Evolutionary conservation across 30 jellyfish, hydroid and myxozoan species (phyloP).

Genomic region (Chironex yamaguchii): DNA sequence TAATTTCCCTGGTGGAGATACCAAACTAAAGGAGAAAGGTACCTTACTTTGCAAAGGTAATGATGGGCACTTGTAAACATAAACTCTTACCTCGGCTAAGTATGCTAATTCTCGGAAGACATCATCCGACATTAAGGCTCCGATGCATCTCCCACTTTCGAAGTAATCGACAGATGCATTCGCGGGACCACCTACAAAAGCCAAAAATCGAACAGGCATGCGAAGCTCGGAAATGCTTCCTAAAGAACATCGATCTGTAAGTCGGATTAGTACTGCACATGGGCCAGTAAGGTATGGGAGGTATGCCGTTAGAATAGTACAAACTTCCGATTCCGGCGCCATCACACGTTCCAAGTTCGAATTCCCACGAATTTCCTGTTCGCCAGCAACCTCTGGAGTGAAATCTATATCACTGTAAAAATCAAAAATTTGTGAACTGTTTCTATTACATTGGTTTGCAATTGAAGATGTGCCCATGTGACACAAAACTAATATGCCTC

Average conservation of each 20-base stretch:
- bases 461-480: too few species aligned
- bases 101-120: constrained; percentile 60
- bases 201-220: constrained; percentile 74
- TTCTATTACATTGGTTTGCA: too few species aligned
- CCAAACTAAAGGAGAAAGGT: too few species aligned
- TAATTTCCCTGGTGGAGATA: too few species aligned
- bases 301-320: constrained; percentile 71
- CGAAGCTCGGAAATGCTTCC: constrained; percentile 69
- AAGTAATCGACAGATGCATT: constrained; percentile 46
- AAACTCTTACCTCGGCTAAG: constrained; percentile 62
- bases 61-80: neutral
- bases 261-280: constrained; percentile 63
- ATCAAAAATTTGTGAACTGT: too few species aligned
- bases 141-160: constrained; percentile 76
- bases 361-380: neutral
- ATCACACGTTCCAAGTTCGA: constrained; percentile 4
- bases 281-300: constrained; percentile 61
- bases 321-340: constrained; percentile 69
- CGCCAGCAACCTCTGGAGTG: too few species aligned
- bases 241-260: constrained; percentile 28
- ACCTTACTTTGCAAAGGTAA: neutral
- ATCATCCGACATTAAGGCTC: constrained; percentile 73
- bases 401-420: too few species aligned
- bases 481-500: too few species aligned
- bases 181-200: constrained; percentile 70